These are phyloP conservation scores for Lydus trimaculatus DNA, from an alignment of 2,888 invertebrate species.

Conservation along the genomic window DNA sequence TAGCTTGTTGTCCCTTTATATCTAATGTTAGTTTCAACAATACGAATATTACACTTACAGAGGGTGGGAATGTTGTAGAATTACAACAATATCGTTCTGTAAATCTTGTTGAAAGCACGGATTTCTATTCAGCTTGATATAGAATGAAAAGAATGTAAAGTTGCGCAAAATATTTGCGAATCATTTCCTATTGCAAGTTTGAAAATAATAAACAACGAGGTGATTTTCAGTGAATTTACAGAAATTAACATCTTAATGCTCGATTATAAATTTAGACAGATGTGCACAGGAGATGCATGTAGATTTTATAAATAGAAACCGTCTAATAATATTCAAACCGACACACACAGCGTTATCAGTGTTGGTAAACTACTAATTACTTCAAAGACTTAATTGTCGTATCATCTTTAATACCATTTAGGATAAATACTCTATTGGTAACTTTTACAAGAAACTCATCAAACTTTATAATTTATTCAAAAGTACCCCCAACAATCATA, in stretches of 20 bases:
- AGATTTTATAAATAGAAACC: slow-evolving; percentile 25
- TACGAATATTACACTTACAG: not conserved
- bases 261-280: slow-evolving; percentile 17
- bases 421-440: slow-evolving; percentile 12
- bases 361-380: slow-evolving; percentile 23
- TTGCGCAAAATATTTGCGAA: no score
- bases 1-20: not conserved
- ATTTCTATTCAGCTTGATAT: no score
- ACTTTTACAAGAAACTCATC: not conserved
- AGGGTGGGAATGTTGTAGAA: no score
- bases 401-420: slow-evolving; percentile 20
- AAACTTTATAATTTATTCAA: slow-evolving; percentile 10
- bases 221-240: no score
- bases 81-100: no score
- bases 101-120: no score
- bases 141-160: no score
- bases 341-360: not conserved
- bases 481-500: not conserved
- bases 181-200: no score
- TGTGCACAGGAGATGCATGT: slow-evolving; percentile 12
- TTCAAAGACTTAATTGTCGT: slow-evolving; percentile 22
- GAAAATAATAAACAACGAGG: no score
- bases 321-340: slow-evolving; percentile 17
- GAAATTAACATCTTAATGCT: not conserved
- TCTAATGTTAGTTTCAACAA: not conserved